Percentiles rank a stretch among this genome's conserved stretches.
These are phyloP conservation scores for Vireo altiloquus DNA, from an alignment of 2,113 vertebrate genomes.

Conservation along the genomic window DNA sequence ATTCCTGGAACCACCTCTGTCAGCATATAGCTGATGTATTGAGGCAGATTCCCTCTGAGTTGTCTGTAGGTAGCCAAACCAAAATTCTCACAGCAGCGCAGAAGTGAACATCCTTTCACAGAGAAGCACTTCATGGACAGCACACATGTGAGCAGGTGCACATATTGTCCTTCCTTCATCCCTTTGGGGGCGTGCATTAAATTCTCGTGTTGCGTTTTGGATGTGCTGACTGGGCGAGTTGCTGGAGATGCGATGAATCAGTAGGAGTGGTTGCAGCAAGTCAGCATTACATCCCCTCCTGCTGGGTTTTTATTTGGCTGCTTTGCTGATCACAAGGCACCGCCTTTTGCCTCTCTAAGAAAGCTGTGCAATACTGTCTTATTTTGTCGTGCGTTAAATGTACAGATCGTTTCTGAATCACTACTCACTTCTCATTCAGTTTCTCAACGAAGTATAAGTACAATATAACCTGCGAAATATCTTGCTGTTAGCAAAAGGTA, in stretches of 20 bases:
- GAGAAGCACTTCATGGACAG: neutral
- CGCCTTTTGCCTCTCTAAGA: conserved; percentile 22
- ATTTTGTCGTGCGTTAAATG: neutral
- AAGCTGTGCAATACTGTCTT: neutral
- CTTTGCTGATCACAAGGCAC: conserved; percentile 7
- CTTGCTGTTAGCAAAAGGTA: conserved; percentile 9
- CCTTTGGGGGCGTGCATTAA: rapidly evolving
- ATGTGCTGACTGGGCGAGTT: neutral
- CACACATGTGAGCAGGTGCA: neutral
- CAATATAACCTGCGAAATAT: conserved; percentile 38
- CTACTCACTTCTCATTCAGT: neutral
- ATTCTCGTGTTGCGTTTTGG: neutral
- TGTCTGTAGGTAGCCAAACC: neutral
- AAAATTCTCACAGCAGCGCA: neutral
- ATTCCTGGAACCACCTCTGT: neutral
- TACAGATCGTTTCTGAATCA: conserved; percentile 22
- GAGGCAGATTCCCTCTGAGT: neutral
- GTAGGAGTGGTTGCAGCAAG: conserved; percentile 25
- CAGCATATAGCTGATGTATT: neutral
- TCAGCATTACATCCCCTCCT: neutral
- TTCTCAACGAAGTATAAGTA: neutral
- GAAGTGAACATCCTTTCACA: neutral
- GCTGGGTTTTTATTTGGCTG: conserved; percentile 4
- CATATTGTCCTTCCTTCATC: neutral
- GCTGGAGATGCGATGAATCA: conserved; percentile 21